Evolutionary conservation across 2,113 vertebrate species (phyloP).

Genomic region (Ammodytes dubius): DNA sequence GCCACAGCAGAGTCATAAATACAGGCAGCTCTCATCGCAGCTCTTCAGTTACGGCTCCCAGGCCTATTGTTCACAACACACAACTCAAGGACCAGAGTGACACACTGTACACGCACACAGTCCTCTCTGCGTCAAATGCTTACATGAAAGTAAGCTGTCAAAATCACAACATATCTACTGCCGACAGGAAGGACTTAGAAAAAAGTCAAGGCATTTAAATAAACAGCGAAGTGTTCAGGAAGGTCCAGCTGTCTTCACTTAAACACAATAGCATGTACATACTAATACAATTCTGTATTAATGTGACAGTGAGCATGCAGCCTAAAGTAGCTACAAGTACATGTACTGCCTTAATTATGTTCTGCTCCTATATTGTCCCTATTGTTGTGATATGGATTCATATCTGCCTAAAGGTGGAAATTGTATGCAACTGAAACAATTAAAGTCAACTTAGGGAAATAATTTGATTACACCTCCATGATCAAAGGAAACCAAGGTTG

Average conservation of each 20-base stretch:
- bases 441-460: too few species aligned
- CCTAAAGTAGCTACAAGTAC: too few species aligned
- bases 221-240: not conserved
- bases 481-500: too few species aligned
- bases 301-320: not conserved
- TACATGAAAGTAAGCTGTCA: conserved; percentile 21
- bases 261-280: not conserved
- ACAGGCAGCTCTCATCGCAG: conserved; percentile 63
- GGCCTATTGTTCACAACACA: conserved; percentile 57
- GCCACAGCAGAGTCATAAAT: conserved; percentile 68
- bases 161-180: conserved; percentile 1
- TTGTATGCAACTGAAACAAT: too few species aligned
- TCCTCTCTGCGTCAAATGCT: conserved; percentile 10
- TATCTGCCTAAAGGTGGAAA: too few species aligned
- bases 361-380: too few species aligned
- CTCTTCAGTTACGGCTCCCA: conserved; percentile 55
- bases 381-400: too few species aligned
- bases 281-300: not conserved
- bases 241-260: not conserved
- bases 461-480: too few species aligned
- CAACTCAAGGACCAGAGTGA: conserved; percentile 48
- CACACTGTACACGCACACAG: conserved; percentile 3
- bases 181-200: too few species aligned
- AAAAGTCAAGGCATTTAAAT: not conserved
- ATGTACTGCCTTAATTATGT: too few species aligned